phyloP scores from a whole-genome alignment of 2,888 invertebrate genomes.

The Pristionchus mayeri region DNA sequence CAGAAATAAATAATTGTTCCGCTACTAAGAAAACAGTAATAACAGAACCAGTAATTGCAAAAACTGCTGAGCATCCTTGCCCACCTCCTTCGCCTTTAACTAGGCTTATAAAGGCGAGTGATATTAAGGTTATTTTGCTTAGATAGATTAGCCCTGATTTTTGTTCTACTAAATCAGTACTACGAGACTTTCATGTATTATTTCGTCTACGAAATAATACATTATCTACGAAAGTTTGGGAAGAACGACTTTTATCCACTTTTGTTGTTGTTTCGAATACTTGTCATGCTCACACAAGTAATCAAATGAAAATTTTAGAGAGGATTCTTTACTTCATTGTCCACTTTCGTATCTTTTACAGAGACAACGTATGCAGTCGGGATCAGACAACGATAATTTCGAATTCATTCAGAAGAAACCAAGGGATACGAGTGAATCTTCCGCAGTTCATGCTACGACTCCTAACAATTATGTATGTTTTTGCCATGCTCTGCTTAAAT shows the following conservation, averaged over 20 bases:
- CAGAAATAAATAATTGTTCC: too few relatives aligned
- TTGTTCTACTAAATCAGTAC: too few relatives aligned
- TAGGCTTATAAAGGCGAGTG: constrained; percentile 2
- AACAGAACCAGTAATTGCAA: background rate
- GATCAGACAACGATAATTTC: background rate
- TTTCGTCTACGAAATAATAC: too few relatives aligned
- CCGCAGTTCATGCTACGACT: background rate
- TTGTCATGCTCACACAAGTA: too few relatives aligned
- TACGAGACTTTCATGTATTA: too few relatives aligned
- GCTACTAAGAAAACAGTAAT: background rate
- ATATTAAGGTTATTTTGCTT: background rate
- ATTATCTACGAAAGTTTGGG: too few relatives aligned
- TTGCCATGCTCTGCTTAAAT: background rate
- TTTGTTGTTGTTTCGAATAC: too few relatives aligned
- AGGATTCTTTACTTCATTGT: too few relatives aligned
- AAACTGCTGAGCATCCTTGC: background rate
- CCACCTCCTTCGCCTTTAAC: background rate
- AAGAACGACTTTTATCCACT: too few relatives aligned
- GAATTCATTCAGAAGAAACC: background rate
- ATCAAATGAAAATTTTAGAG: too few relatives aligned
- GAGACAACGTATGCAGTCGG: background rate
- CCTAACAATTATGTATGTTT: background rate
- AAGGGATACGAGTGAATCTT: background rate
- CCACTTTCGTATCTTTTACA: too few relatives aligned
- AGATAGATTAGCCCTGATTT: too few relatives aligned